Evolutionary conservation across 2,113 vertebrate genomes (phyloP).

Genomic region (Marcusenius ussheri): DNA sequence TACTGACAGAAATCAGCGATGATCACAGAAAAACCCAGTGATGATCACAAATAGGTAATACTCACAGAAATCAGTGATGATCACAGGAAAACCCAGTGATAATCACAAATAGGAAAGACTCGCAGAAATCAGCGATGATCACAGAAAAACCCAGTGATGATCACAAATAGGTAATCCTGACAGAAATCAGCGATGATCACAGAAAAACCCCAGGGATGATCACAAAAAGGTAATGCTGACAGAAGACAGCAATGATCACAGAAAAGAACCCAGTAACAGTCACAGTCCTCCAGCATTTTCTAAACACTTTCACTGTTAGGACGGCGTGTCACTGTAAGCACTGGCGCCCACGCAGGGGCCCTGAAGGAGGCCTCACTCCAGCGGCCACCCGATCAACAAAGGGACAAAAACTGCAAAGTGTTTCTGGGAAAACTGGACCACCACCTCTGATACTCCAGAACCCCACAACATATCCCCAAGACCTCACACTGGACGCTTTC

Average conservation of each 20-base stretch:
- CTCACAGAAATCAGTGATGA: neutral
- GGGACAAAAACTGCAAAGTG: neutral
- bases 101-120: neutral
- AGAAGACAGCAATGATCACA: neutral
- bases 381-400: neutral
- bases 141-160: neutral
- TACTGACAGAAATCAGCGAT: neutral
- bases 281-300: neutral
- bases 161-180: neutral
- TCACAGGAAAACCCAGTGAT: neutral
- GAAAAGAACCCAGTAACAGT: neutral
- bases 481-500: neutral
- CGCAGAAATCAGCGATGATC: neutral
- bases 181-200: neutral
- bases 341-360: neutral
- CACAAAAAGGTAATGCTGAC: neutral
- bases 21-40: neutral
- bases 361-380: neutral
- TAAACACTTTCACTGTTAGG: neutral
- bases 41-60: neutral
- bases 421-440: neutral
- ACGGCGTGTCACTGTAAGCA: neutral
- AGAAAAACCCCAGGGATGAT: neutral
- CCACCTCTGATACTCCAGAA: neutral
- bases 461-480: neutral